A percentile compares a stretch with the other conserved stretches of the same genome.
phyloP scores from a whole-genome alignment of 2,888 invertebrate species.

The Girardia tigrina region DNA sequence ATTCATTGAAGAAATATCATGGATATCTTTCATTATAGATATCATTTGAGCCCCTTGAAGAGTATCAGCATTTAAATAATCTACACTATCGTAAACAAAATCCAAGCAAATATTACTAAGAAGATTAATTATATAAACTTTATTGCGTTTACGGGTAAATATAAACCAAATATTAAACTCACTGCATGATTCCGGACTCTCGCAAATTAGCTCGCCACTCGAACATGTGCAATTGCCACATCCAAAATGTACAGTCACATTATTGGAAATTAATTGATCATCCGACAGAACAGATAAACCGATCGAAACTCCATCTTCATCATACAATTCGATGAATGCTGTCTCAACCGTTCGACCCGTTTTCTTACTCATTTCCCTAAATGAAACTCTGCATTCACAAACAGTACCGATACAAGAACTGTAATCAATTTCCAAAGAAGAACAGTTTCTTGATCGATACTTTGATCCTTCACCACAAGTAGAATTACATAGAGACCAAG shows the following conservation, averaged over 20 bases:
- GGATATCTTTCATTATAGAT: too few species aligned
- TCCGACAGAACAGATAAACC: neutral
- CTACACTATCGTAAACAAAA: too few species aligned
- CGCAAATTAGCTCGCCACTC: neutral
- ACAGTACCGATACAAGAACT: neutral
- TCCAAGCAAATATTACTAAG: too few species aligned
- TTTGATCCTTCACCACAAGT: neutral
- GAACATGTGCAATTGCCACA: neutral
- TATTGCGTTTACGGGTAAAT: too few species aligned
- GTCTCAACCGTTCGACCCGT: neutral
- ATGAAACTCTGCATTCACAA: neutral
- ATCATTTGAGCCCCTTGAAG: too few species aligned
- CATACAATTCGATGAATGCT: neutral
- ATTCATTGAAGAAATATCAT: too few species aligned
- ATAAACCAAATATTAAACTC: too few species aligned
- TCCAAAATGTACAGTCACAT: neutral
- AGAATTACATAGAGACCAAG: conserved; percentile 2
- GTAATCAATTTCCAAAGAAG: neutral
- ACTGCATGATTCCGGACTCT: neutral
- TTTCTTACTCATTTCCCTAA: neutral
- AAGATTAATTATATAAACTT: too few species aligned
- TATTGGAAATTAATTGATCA: neutral
- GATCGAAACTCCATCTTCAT: neutral
- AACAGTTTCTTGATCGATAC: neutral
- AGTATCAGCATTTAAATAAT: too few species aligned